Evolutionary conservation across 2,888 invertebrate genomes (phyloP), one percentile per base, ranked within the genome.

Genomic region (Aleiodes testaceus): DNA sequence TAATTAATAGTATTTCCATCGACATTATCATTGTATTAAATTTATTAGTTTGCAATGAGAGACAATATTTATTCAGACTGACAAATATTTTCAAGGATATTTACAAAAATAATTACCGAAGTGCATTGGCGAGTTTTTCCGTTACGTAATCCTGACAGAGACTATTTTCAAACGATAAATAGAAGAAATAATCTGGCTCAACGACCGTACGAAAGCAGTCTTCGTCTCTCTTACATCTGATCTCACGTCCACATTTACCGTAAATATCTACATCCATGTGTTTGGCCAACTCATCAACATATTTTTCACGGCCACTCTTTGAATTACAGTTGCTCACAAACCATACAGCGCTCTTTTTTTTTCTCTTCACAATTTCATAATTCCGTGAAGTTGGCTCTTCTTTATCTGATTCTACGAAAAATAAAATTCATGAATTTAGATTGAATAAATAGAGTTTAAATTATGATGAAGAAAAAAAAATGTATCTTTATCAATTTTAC

Each of bases 111-210:
- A 70, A 50, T 84, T 91, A 90, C 69, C 91, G 88, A 76, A 89
- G 88, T 0, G 88, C 88, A 76, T 88, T 87, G 81, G 91, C 90
- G 75, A 93, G 90, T 78, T 91, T 89, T 82, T 93, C 93, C 0
- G 93, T 92, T 47, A 93, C 91, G 82, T 93, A 93, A 83, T 93
- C 93, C 59, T 88, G 82, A 77, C 93, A 91, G 72, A 93, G 88
- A 11, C 93, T 92, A 84, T 94, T 93, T 85, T 94, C 94, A 80
- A 94, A 91, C 0, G 91, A 90, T 52, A 94, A 84, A 79, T 93
- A 93, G 82, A 94, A 94, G 81, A 91, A 93, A 83, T 94, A 94
- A 67, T 90, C 88, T 55, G 88, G 88, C 77, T 88, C 89, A 20
- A 90, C 69, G 84, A 88, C 79, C 84, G 87, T 89, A 47, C 87